Conservation (phyloP, 2,113 vertebrate species). For the Pachyramphus minor region DNA sequence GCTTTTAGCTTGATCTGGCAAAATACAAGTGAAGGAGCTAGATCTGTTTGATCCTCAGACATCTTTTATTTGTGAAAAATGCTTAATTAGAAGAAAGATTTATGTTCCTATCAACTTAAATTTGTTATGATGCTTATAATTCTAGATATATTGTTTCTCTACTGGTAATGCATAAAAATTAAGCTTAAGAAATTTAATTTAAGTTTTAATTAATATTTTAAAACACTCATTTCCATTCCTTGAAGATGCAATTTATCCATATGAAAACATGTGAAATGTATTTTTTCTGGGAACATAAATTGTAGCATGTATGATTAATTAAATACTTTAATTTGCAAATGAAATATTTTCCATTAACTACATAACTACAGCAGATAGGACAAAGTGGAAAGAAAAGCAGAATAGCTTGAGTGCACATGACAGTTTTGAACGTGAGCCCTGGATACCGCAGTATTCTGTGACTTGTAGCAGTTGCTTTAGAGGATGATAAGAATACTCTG, state of each 20-base stretch:
- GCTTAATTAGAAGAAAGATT: conserved; percentile 18
- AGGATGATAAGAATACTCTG: neutral
- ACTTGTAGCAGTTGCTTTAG: neutral
- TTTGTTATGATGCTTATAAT: conserved; percentile 2
- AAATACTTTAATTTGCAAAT: conserved; percentile 25
- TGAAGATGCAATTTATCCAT: conserved; percentile 25
- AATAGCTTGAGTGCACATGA: neutral
- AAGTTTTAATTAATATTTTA: conserved; percentile 49
- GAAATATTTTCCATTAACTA: neutral
- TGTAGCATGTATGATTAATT: neutral
- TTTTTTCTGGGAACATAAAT: conserved; percentile 8
- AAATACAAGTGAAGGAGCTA: neutral
- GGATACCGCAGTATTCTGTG: neutral
- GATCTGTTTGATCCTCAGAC: neutral
- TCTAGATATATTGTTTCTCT: conserved; percentile 27
- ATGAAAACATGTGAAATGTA: neutral
- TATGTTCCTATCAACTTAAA: conserved; percentile 2
- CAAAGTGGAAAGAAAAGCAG: neutral
- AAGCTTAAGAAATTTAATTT: conserved; percentile 38
- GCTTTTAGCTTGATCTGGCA: neutral
- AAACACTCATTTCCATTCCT: conserved; percentile 6
- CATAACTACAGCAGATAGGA: neutral
- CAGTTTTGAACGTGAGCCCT: fast-evolving
- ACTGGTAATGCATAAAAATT: conserved; percentile 30
- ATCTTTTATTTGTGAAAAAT: conserved; percentile 10